These are phyloP conservation scores for Orientallactaga sibirica DNA, from an alignment of 2,797 vertebrate genomes.

Conservation along the genomic window DNA sequence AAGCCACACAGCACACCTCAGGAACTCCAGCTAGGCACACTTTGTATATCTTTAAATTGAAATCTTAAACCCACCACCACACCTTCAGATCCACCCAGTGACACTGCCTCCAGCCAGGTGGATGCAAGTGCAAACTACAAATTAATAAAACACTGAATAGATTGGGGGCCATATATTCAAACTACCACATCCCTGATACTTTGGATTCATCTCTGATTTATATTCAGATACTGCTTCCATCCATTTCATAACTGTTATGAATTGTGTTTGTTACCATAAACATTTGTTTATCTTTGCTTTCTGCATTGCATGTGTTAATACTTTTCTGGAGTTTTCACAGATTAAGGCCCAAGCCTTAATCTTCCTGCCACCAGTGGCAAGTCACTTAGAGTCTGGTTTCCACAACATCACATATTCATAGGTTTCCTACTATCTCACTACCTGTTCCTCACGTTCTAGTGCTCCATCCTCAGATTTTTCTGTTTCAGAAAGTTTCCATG, in stretches of 20 bases:
- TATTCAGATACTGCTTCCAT: conserved; percentile 18
- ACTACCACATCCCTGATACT: not conserved
- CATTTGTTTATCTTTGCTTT: not conserved
- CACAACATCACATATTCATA: not conserved
- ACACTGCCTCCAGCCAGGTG: no score
- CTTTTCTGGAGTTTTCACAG: conserved; percentile 45
- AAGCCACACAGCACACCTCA: no score
- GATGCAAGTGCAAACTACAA: no score
- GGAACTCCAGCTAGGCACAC: no score
- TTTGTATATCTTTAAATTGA: no score
- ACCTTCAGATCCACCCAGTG: no score
- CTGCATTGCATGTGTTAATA: conserved; percentile 2
- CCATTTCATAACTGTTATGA: conserved; percentile 39
- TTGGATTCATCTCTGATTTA: conserved; percentile 40
- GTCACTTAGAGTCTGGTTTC: conserved; percentile 15
- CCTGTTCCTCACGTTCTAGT: not conserved
- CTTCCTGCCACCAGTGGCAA: not conserved
- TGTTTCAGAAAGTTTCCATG: not conserved
- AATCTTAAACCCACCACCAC: no score
- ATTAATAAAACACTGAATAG: no score
- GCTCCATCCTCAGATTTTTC: conserved; percentile 32
- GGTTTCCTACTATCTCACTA: conserved; percentile 22
- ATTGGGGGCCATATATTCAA: no score
- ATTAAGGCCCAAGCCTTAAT: conserved; percentile 1
- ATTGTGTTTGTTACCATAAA: conserved; percentile 48